These are phyloP conservation scores for Drosophila pallidifrons DNA, from an alignment of 1,140 invertebrate species.

Conservation along the genomic window DNA sequence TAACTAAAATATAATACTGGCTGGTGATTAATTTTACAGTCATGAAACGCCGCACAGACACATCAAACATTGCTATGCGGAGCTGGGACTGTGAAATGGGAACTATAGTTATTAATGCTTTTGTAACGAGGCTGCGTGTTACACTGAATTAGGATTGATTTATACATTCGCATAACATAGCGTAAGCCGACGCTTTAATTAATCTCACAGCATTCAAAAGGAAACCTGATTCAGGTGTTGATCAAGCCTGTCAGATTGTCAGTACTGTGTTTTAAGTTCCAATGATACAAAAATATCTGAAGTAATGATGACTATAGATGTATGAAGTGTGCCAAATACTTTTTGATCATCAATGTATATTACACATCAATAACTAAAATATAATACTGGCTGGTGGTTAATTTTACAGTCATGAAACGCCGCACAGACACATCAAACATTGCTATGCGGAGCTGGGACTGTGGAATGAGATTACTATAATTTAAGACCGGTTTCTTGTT, in stretches of 20 bases:
- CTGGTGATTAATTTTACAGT: constrained; percentile 68
- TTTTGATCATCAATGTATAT: constrained; percentile 72
- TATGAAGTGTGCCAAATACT: constrained; percentile 59
- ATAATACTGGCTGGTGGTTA: constrained; percentile 71
- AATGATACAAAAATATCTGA: too few species aligned
- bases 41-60: constrained; percentile 79
- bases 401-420: constrained; percentile 80
- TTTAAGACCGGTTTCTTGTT: constrained; percentile 70
- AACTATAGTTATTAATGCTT: neutral
- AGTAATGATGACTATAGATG: neutral
- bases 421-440: constrained; percentile 72
- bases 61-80: constrained; percentile 74
- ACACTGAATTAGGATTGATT: constrained; percentile 49
- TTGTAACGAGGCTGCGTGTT: constrained; percentile 81
- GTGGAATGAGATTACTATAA: constrained; percentile 59
- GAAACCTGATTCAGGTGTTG: constrained; percentile 26
- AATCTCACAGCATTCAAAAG: constrained; percentile 86
- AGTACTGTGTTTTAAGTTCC: constrained; percentile 52
- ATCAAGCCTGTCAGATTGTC: constrained; percentile 58
- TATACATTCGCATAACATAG: constrained; percentile 80
- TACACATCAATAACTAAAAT: constrained; percentile 59
- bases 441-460: constrained; percentile 77
- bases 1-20: constrained; percentile 80
- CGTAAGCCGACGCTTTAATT: constrained; percentile 76
- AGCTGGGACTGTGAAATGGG: constrained; percentile 59